Evolutionary conservation across 2,113 vertebrate species (phyloP).

Genomic region (Poecile atricapillus): DNA sequence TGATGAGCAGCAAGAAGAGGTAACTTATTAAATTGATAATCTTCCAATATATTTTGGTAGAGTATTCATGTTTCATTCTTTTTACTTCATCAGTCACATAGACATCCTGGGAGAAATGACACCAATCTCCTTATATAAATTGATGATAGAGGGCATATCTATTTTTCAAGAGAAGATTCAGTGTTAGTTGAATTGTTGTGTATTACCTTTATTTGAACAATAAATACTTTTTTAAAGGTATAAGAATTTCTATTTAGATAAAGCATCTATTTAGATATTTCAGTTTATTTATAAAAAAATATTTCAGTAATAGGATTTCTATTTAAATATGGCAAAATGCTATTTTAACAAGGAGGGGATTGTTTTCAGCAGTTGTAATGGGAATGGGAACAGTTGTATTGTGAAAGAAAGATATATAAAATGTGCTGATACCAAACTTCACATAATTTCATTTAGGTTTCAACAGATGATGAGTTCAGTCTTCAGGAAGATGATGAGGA

Average conservation of each 20-base stretch:
- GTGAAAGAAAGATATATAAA: not conserved
- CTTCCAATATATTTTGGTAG: not conserved
- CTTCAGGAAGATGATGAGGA: conserved; percentile 80
- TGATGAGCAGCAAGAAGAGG: conserved; percentile 79
- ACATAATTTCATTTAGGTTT: conserved; percentile 55
- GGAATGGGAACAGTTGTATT: not conserved
- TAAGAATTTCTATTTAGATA: not conserved
- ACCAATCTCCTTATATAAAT: not conserved
- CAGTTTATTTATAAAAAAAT: not conserved
- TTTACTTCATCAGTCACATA: not conserved
- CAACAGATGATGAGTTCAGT: conserved; percentile 72
- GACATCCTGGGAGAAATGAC: not conserved
- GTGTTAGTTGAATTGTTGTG: not conserved
- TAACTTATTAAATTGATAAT: conserved; percentile 43
- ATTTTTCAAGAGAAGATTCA: not conserved
- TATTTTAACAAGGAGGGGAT: not conserved
- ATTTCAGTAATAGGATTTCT: not conserved
- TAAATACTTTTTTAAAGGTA: not conserved
- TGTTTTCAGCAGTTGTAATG: not conserved
- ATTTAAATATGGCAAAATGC: not conserved
- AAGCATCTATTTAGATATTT: not conserved
- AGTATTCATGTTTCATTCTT: not conserved
- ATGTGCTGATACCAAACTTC: not conserved
- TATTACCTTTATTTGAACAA: not conserved
- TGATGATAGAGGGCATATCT: not conserved